Conservation (phyloP, 2,113 vertebrate species). For the Chaenogobius annularis region DNA sequence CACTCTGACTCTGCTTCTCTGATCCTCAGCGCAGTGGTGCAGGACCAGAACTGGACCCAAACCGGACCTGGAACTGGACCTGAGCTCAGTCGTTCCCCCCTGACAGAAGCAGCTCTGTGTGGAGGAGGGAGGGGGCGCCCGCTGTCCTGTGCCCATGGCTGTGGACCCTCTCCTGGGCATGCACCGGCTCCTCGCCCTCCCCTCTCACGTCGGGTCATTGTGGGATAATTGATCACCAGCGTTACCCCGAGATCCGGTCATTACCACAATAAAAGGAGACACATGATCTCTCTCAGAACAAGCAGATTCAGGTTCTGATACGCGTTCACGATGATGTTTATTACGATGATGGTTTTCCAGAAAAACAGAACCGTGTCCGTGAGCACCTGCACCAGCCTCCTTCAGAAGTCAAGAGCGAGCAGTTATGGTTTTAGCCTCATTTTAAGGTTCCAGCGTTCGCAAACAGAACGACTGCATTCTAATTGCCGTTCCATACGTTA, state of each 20-base stretch:
- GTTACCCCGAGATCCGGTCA: conserved; percentile 10
- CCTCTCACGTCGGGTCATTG: conserved; percentile 50
- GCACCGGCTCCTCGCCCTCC: conserved; percentile 50
- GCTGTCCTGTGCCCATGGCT: conserved; percentile 29
- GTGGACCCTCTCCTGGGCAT: conserved; percentile 57
- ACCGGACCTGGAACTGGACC: conserved; percentile 18
- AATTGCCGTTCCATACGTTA: too few species aligned
- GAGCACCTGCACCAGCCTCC: too few species aligned
- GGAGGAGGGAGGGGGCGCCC: conserved; percentile 13
- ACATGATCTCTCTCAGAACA: background rate
- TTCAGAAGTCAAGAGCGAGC: too few species aligned
- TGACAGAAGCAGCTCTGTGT: background rate
- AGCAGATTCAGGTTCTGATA: too few species aligned
- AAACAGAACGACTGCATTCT: too few species aligned
- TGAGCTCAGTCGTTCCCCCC: background rate
- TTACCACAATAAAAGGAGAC: conserved; percentile 2
- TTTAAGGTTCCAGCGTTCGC: too few species aligned
- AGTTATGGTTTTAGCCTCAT: too few species aligned
- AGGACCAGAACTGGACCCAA: conserved; percentile 28
- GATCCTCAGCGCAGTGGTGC: conserved; percentile 29
- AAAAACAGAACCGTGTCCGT: too few species aligned
- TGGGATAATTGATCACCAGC: conserved; percentile 53
- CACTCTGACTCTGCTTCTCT: conserved; percentile 40
- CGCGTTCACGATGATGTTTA: too few species aligned
- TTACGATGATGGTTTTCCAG: too few species aligned